Evolutionary conservation across 2,797 vertebrate genomes (phyloP).

Genomic region (Discoglossus pictus): DNA sequence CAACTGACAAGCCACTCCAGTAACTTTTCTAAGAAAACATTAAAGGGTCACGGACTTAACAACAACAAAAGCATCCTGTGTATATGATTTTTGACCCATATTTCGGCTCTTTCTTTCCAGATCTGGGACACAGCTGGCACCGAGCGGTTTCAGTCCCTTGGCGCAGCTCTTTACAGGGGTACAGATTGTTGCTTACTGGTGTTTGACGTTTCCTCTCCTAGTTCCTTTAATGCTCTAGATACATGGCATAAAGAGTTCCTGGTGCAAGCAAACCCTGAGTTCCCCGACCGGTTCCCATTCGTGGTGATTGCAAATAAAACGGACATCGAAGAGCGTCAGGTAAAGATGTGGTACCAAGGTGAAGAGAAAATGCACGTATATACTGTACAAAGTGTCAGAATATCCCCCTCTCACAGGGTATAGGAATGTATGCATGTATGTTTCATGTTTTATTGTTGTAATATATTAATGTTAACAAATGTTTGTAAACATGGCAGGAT

Average conservation of each 20-base stretch:
- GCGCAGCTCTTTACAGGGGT: constrained; percentile 62
- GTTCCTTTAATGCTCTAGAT: constrained; percentile 64
- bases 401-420: too few relatives aligned
- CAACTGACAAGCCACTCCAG: too few relatives aligned
- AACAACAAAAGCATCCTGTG: too few relatives aligned
- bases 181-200: constrained; percentile 71
- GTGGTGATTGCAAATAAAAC: constrained; percentile 71
- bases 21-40: too few relatives aligned
- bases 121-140: constrained; percentile 73
- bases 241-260: constrained; percentile 69
- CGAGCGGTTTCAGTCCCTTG: constrained; percentile 71
- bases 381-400: too few relatives aligned
- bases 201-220: constrained; percentile 66
- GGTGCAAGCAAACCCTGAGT: constrained; percentile 59
- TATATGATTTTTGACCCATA: too few relatives aligned
- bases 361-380: too few relatives aligned
- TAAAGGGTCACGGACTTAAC: too few relatives aligned
- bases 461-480: too few relatives aligned
- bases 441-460: too few relatives aligned
- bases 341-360: constrained; percentile 1
- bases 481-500: too few relatives aligned
- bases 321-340: constrained; percentile 60
- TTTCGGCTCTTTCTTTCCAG: constrained; percentile 41
- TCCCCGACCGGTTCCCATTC: constrained; percentile 64
- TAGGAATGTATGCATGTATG: too few relatives aligned